A percentile compares a stretch with the other conserved stretches of the same genome.
phyloP scores from a whole-genome alignment of 2,113 vertebrate genomes.

The Nothobranchius furzeri region DNA sequence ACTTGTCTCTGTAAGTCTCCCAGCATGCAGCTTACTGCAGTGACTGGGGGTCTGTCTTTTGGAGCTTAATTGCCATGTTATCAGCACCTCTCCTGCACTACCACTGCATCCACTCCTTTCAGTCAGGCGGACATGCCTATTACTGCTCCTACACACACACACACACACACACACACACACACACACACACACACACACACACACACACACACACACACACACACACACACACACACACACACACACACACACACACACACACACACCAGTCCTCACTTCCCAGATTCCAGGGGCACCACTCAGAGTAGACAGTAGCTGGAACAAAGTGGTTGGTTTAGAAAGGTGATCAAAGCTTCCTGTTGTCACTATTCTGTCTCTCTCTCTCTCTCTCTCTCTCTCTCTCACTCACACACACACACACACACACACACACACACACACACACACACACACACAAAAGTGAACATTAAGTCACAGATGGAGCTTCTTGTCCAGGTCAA shows the following conservation, averaged over 20 bases:
- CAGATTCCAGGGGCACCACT: too few relatives aligned
- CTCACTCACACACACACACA: too few relatives aligned
- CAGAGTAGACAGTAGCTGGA: too few relatives aligned
- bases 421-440: background rate
- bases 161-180: constrained; percentile 2
- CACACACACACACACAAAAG: constrained; percentile 30
- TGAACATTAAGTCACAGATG: constrained; percentile 46
- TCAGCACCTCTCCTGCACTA: constrained; percentile 58
- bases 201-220: too few relatives aligned
- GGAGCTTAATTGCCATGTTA: constrained; percentile 62
- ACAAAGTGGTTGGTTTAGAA: too few relatives aligned
- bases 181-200: constrained; percentile 10
- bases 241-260: constrained; percentile 12
- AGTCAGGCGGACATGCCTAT: constrained; percentile 63
- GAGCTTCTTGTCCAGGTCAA: constrained; percentile 43
- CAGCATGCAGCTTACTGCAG: constrained; percentile 30
- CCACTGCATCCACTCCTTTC: constrained; percentile 50
- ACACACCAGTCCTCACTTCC: too few relatives aligned
- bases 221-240: too few relatives aligned
- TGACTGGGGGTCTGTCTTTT: constrained; percentile 55
- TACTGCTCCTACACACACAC: constrained; percentile 36
- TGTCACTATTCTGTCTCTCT: too few relatives aligned
- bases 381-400: too few relatives aligned
- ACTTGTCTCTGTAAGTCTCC: constrained; percentile 40
- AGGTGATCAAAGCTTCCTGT: too few relatives aligned